Evolutionary conservation across 2,113 vertebrate genomes (phyloP).

Genomic region (Turdus rufiventris): DNA sequence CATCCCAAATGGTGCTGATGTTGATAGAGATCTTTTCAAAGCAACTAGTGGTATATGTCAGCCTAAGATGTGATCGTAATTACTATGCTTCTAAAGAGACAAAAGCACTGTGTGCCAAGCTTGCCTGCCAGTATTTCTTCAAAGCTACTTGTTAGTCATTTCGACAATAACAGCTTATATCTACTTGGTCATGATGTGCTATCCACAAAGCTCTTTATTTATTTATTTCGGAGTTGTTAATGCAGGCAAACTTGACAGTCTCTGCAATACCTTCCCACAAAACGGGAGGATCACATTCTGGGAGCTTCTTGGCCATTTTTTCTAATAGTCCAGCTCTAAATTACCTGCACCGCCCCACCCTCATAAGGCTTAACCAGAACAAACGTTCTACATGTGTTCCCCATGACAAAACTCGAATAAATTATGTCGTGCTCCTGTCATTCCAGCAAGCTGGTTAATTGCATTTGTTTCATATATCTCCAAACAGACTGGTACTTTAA

Average conservation of each 20-base stretch:
- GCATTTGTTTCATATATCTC: slow-evolving; percentile 75
- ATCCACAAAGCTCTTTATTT: background rate
- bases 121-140: background rate
- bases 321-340: background rate
- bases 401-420: slow-evolving; percentile 35
- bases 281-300: background rate
- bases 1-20: background rate
- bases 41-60: slow-evolving; percentile 33
- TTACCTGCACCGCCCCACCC: background rate
- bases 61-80: background rate
- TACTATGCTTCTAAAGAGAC: background rate
- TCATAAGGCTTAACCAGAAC: slow-evolving; percentile 15
- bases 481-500: slow-evolving; percentile 70
- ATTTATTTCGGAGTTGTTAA: slow-evolving; percentile 1
- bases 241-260: background rate
- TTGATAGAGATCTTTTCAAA: background rate
- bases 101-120: background rate
- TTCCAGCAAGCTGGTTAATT: slow-evolving; percentile 73
- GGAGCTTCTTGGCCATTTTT: background rate
- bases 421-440: slow-evolving; percentile 47
- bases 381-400: slow-evolving; percentile 56
- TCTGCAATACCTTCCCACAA: background rate
- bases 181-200: background rate
- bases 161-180: background rate
- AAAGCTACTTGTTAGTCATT: slow-evolving; percentile 36